Conservation (phyloP, 1,140 invertebrate species). For the Drosophila pseudoobscura region DNA sequence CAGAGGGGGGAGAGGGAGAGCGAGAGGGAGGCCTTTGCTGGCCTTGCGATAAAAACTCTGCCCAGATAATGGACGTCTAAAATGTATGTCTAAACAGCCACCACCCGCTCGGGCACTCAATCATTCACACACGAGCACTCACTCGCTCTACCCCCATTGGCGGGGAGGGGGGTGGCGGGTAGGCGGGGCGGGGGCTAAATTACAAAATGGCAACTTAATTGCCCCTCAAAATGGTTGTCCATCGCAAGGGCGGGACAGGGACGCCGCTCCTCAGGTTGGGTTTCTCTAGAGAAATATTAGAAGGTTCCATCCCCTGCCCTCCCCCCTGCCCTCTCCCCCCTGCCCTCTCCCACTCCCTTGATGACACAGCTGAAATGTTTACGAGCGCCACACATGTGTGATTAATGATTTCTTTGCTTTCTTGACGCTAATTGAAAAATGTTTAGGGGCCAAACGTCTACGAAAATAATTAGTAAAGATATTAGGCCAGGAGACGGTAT, state of each 20-base stretch:
- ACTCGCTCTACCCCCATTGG: no score
- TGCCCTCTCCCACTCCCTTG: conserved; percentile 5
- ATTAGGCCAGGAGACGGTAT: neutral
- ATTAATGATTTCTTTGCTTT: conserved; percentile 77
- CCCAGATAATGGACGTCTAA: conserved; percentile 50
- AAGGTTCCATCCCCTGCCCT: no score
- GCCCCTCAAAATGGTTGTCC: conserved; percentile 66
- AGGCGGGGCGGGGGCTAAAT: no score
- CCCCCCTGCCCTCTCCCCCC: no score
- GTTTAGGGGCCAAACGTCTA: conserved; percentile 36
- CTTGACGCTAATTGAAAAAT: conserved; percentile 70
- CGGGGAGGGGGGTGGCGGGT: no score
- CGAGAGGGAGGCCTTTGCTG: conserved; percentile 31
- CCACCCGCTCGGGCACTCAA: conserved; percentile 1
- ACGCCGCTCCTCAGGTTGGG: conserved; percentile 57
- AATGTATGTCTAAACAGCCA: conserved; percentile 58
- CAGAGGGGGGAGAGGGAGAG: no score
- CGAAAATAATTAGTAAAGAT: conserved; percentile 21
- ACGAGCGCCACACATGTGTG: conserved; percentile 28
- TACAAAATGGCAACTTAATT: conserved; percentile 76
- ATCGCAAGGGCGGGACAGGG: conserved; percentile 2
- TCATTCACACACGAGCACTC: no score
- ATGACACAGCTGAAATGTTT: conserved; percentile 62
- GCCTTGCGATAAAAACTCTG: conserved; percentile 59
- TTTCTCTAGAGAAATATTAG: conserved; percentile 30